These are phyloP conservation scores for chimpanzee (Pan troglodytes) DNA, from an alignment of 2,113 vertebrate species.

Conservation along the genomic window NHGRI_mPanTro3-v2.1_pri NC_072407.2:72016501-72017000, in stretches of 20 bases:
- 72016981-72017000: not conserved
- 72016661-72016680: fast-evolving
- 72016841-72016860: fast-evolving
- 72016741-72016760: not conserved
- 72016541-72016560: fast-evolving
- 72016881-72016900: too few relatives aligned
- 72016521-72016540: not conserved
- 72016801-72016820: too few relatives aligned
- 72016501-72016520: not conserved
- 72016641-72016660: fast-evolving
- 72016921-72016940: not conserved
- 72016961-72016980: not conserved
- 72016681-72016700: too few relatives aligned
- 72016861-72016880: fast-evolving
- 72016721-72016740: fast-evolving
- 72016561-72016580: fast-evolving
- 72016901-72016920: fast-evolving
- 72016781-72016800: not conserved
- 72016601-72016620: fast-evolving
- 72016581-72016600: fast-evolving
- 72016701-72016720: too few relatives aligned
- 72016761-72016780: fast-evolving
- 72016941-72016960: not conserved
- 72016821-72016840: fast-evolving
- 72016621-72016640: fast-evolving